Percentiles rank a stretch among this genome's conserved stretches.
Evolutionary conservation across 2,113 vertebrate genomes (phyloP).

Genomic region (Ursus arctos): DNA sequence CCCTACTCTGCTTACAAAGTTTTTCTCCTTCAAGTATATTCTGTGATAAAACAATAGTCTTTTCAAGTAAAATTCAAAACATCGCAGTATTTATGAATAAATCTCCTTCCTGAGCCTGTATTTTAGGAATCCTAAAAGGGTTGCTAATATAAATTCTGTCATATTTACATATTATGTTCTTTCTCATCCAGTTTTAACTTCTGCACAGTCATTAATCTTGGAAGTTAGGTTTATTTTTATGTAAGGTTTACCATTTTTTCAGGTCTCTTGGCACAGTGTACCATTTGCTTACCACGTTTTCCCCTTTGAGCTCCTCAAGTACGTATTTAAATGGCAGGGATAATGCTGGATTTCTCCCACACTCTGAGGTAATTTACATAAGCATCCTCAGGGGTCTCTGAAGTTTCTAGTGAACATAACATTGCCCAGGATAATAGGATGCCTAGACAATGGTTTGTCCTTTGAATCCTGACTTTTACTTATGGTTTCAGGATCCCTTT

Average conservation of each 20-base stretch:
- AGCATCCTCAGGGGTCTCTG: neutral
- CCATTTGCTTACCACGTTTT: conserved; percentile 10
- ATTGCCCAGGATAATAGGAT: neutral
- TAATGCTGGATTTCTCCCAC: neutral
- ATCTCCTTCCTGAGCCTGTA: neutral
- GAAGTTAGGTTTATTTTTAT: conserved; percentile 35
- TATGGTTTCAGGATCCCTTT: conserved; percentile 37
- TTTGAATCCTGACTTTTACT: conserved; percentile 58
- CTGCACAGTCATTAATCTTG: conserved; percentile 37
- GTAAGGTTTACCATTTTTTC: conserved; percentile 19
- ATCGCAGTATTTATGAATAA: conserved; percentile 35
- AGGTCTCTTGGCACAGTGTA: neutral
- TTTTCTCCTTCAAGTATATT: neutral
- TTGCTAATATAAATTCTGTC: conserved; percentile 27
- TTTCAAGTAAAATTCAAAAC: conserved; percentile 53
- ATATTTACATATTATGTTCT: conserved; percentile 27
- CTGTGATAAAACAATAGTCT: conserved; percentile 58
- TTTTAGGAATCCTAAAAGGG: neutral
- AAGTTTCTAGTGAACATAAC: conserved; percentile 13
- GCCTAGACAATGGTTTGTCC: neutral
- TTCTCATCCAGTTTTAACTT: conserved; percentile 41
- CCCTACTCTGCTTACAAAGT: neutral
- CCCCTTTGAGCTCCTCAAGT: neutral
- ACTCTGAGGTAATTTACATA: conserved; percentile 33
- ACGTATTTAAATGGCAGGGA: neutral